Conservation (phyloP, 2,797 vertebrate genomes). For the Valencia hispanica region DNA sequence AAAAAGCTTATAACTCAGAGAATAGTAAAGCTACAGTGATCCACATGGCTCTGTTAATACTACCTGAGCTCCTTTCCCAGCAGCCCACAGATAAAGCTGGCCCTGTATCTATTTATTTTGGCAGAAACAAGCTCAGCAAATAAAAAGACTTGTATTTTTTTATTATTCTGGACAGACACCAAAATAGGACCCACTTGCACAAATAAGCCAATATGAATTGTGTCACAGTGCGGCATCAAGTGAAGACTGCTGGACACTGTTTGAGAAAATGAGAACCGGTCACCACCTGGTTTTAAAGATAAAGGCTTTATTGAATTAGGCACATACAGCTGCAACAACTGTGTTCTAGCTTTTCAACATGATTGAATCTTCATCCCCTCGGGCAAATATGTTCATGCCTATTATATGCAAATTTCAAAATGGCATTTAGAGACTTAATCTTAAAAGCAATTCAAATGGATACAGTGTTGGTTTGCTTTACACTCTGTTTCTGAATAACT, state of each 20-base stretch:
- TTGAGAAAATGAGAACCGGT: conserved; percentile 51
- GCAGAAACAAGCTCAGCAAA: conserved; percentile 71
- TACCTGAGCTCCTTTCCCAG: conserved; percentile 70
- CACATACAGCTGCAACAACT: conserved; percentile 54
- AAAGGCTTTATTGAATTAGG: conserved; percentile 75
- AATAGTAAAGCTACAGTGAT: conserved; percentile 55
- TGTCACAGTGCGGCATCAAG: conserved; percentile 59
- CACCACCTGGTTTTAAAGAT: conserved; percentile 74
- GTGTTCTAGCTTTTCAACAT: conserved; percentile 54
- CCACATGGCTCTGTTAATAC: conserved; percentile 65
- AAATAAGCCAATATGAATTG: conserved; percentile 76
- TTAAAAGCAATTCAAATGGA: conserved; percentile 45
- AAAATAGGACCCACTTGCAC: conserved; percentile 67
- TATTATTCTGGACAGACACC: conserved; percentile 79
- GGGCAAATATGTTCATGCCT: conserved; percentile 48
- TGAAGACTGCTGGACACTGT: conserved; percentile 63
- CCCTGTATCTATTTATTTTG: conserved; percentile 66
- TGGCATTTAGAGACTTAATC: conserved; percentile 53
- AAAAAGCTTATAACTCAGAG: conserved; percentile 41
- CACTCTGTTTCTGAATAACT: conserved; percentile 30
- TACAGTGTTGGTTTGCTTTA: conserved; percentile 51
- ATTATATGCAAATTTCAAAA: conserved; percentile 63
- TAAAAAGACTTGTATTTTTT: conserved; percentile 75
- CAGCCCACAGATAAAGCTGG: conserved; percentile 54
- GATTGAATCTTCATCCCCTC: conserved; percentile 62